phyloP scores from a whole-genome alignment of 2,797 vertebrate genomes.

The Neoniphon sammara region DNA sequence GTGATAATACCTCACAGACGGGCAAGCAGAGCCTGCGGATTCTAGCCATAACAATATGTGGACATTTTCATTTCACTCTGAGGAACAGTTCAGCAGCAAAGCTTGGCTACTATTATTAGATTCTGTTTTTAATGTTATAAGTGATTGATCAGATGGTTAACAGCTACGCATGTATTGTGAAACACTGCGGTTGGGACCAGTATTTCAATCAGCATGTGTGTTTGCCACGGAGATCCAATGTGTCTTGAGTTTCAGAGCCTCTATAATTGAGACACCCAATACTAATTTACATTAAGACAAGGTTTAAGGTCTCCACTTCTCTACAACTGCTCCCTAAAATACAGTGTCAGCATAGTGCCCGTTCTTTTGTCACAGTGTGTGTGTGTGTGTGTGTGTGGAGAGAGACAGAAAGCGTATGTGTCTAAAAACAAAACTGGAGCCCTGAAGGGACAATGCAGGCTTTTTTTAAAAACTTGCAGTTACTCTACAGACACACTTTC shows the following conservation, averaged over 20 bases:
- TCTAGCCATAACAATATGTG: conserved; percentile 45
- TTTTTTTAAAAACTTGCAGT: conserved; percentile 30
- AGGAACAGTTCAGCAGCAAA: conserved; percentile 42
- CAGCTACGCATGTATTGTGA: conserved; percentile 17
- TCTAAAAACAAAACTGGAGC: conserved; percentile 25
- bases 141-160: conserved; percentile 30
- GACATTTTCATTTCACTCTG: conserved; percentile 52
- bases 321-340: conserved; percentile 13
- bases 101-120: conserved; percentile 27
- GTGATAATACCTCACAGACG: conserved; percentile 50
- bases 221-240: not conserved
- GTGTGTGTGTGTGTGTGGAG: conserved; percentile 29
- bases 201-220: not conserved
- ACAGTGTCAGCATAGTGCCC: conserved; percentile 16
- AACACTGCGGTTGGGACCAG: not conserved
- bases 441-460: conserved; percentile 13
- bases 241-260: conserved; percentile 1
- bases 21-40: conserved; percentile 58
- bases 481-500: conserved; percentile 49
- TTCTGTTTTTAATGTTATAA: conserved; percentile 38
- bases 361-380: conserved; percentile 32
- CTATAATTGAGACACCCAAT: conserved; percentile 2
- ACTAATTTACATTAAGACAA: not conserved
- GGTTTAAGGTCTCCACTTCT: conserved; percentile 1
- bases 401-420: not conserved